Percentiles rank a stretch among this genome's conserved stretches.
Conservation (phyloP, 2,888 invertebrate genomes). For the Dynastes hyllus region DNA sequence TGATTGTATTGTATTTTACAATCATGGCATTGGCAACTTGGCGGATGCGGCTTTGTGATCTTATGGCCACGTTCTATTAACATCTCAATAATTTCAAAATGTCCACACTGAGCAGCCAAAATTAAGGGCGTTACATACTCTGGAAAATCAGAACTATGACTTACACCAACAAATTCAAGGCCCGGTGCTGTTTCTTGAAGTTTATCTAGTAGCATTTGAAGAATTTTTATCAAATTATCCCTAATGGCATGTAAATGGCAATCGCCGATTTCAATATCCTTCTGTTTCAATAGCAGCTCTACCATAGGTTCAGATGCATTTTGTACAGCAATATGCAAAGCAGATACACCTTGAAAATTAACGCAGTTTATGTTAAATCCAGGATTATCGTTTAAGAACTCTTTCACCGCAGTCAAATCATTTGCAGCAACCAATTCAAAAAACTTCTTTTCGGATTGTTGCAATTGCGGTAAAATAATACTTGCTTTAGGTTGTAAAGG, state of each 20-base stretch:
- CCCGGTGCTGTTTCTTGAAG: constrained; percentile 67
- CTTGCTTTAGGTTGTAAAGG: constrained; percentile 61
- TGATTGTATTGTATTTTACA: constrained; percentile 70
- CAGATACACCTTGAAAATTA: constrained; percentile 78
- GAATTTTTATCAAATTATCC: constrained; percentile 76
- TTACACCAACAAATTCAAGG: constrained; percentile 70
- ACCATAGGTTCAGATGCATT: constrained; percentile 77
- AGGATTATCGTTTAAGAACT: constrained; percentile 70
- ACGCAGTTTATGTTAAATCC: constrained; percentile 75
- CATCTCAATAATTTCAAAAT: constrained; percentile 80
- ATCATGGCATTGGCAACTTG: constrained; percentile 73
- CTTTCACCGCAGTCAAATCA: constrained; percentile 69
- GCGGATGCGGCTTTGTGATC: constrained; percentile 77
- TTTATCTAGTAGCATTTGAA: constrained; percentile 74
- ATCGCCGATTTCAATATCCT: constrained; percentile 79
- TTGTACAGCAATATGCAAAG: constrained; percentile 79
- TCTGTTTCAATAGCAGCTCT: constrained; percentile 75
- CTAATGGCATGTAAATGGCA: constrained; percentile 79
- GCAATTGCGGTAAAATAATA: constrained; percentile 73
- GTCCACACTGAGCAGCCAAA: constrained; percentile 81
- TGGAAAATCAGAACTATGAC: constrained; percentile 76
- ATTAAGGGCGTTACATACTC: constrained; percentile 81
- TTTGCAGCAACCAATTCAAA: constrained; percentile 72
- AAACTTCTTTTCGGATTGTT: constrained; percentile 72
- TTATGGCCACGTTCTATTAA: constrained; percentile 78